Percentiles rank a stretch among this genome's conserved stretches.
These are phyloP conservation scores for Epizoanthus stellaris DNA, from an alignment of 92 coral and sea anemone species.

Conservation along the genomic window DNA sequence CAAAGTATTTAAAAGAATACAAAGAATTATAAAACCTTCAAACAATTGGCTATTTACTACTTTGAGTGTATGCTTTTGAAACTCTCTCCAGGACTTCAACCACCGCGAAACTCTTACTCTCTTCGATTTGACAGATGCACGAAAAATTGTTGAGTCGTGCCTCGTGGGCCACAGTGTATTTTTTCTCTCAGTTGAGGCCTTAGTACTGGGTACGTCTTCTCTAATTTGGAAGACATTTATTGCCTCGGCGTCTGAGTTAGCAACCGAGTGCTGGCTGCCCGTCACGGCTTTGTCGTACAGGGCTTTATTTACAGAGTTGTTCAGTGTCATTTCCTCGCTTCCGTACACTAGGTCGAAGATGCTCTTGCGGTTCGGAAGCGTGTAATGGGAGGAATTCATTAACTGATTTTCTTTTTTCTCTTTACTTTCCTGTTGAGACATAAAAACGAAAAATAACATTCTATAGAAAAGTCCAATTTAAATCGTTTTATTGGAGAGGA, in stretches of 20 bases:
- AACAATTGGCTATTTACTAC: slow-evolving; percentile 69
- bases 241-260: slow-evolving; percentile 64
- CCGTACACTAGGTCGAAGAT: slow-evolving; percentile 77
- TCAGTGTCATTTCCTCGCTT: slow-evolving; percentile 53
- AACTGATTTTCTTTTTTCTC: slow-evolving; percentile 51
- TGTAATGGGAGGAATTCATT: slow-evolving; percentile 52
- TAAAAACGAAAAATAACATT: not conserved
- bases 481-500: not conserved
- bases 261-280: slow-evolving; percentile 47
- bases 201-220: slow-evolving; percentile 13
- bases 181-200: not conserved
- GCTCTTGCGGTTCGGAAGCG: slow-evolving; percentile 73
- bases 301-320: slow-evolving; percentile 50
- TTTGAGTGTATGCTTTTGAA: slow-evolving; percentile 48
- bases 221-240: slow-evolving; percentile 70
- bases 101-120: not conserved
- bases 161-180: not conserved
- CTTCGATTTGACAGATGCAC: not conserved
- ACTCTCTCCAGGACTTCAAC: slow-evolving; percentile 29
- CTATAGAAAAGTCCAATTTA: not conserved
- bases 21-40: slow-evolving; percentile 77
- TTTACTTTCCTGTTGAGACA: slow-evolving; percentile 60
- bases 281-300: slow-evolving; percentile 72
- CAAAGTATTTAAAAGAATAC: slow-evolving; percentile 85
- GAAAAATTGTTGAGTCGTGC: slow-evolving; percentile 1